Base-by-base conservation (phyloP, 2,113 vertebrate genomes). In the Lampris incognitus region DNA sequence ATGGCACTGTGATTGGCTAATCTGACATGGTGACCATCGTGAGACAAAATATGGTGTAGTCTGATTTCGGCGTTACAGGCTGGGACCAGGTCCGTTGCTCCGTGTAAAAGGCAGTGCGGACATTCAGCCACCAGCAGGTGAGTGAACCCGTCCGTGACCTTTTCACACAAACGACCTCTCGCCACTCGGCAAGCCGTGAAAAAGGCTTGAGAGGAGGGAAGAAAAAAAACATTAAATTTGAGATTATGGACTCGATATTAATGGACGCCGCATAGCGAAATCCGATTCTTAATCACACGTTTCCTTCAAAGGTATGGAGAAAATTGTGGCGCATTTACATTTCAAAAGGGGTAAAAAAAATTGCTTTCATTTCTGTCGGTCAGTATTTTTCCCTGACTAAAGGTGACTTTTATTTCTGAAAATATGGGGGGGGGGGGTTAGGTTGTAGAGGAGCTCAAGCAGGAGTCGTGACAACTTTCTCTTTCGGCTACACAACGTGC, bases 281-380 rank as follows among this genome's bases (percentile, higher is more conserved):
- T 85, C 90, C 74, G 83, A 91, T 94, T 93, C 91, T 88, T 92
- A 93, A 92, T 93, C 92, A 93, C 87, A 82, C 65, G 80, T 88
- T 90, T 92, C 91, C 87, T 93, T 95, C 89, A 94, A 93, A 92
- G 90, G 87, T 88, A 87, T 87, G 92, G 86, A 81, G 90, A 85
- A 93, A 92, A 95, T 93, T 84, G 81, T 79, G 61, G 60, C 0
- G 56, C 86, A 94, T 94, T 94, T 93, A 89, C 91, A 94, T 93
- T 94, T 94, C 90, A 95, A 94, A 94, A 90, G 92, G 80, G 89
- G 89, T 89, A 88, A 88, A 89, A 90, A 88, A 88, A 89, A 89
- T 88, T 88, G 87, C 91, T 92, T 93, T 93, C 87, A 93, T 93
- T 94, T 93, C 83, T 82, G 84, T 89, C 85, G 84, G 58, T 88